Evolutionary conservation across 2,113 vertebrate genomes (phyloP), one percentile per base, ranked within the genome.

Genomic region (Perca flavescens): DNA sequence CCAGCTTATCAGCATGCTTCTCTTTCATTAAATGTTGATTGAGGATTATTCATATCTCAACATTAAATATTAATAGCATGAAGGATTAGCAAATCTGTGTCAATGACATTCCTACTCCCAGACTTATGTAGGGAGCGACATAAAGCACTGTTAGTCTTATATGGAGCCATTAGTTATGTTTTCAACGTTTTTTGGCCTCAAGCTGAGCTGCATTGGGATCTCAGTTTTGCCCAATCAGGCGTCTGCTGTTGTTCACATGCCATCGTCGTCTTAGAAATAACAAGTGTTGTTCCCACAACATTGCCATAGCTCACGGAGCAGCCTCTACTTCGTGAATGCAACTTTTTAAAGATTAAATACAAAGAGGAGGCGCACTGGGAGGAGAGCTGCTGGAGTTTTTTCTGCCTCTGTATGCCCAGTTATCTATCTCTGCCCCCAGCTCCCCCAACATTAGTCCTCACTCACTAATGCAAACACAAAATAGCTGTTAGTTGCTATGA

Each of bases 401-500:
- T 75, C 84, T 79, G 79, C 66, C 70, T 85, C 86, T 57, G 40
- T 79, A 10, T 83, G 81, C 68, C 85, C 86, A 83, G 90, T 91
- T 88, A 87, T 89, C 84, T 71, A 78, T 86, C 87, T 83, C 64
- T 54, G 73, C 77, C 79, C 72, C 73, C 74, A 69, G 77, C 79
- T 73, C 90, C 89, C 87, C 88, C 81, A 75, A 61, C 90, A 77
- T 88, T 85, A 88, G 86, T 80, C 84, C 84, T 89, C 89, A 58
- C 79, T 91, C 90, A 64, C 86, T 90, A 86, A 89, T 86, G 87
- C 93, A 93, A 93, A 93, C 92, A 91, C 90, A 87, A 89, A 90
- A 93, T 93, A 92, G 88, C 91, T 91, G 80, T 60, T 82, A 81
- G 92, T 94, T 94, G 90, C 92, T 77, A 93, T 94, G 90, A 74